Conservation (phyloP, 2,797 vertebrate genomes). For the Eutrigla gurnardus region DNA sequence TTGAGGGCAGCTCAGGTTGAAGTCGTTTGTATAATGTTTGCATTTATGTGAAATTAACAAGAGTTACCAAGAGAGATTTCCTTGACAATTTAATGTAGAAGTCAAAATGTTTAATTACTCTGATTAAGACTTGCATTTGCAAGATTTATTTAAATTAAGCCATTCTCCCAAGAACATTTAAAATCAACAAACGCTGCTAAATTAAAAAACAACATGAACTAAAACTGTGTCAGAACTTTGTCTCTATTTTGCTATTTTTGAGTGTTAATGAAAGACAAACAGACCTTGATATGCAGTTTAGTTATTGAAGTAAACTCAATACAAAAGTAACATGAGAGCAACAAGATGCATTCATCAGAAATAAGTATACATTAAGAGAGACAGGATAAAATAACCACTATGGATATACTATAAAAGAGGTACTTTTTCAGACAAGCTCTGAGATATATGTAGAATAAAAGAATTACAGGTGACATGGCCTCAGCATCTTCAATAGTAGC, state of each 20-base stretch:
- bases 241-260: background rate
- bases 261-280: background rate
- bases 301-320: background rate
- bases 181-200: background rate
- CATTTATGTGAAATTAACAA: background rate
- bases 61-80: background rate
- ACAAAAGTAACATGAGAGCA: too few species aligned
- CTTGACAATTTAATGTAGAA: constrained; percentile 1
- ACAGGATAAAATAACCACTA: too few species aligned
- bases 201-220: background rate
- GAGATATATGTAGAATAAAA: background rate
- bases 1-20: background rate
- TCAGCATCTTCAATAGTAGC: background rate
- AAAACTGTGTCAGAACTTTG: background rate
- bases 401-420: background rate
- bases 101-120: background rate
- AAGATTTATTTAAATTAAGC: background rate
- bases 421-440: background rate
- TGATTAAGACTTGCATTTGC: background rate
- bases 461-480: background rate
- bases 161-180: background rate
- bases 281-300: background rate
- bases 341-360: too few species aligned
- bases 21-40: background rate
- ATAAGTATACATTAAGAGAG: too few species aligned